phyloP scores from a whole-genome alignment of 2,797 vertebrate species.

The Brachyrhaphis roseni region DNA sequence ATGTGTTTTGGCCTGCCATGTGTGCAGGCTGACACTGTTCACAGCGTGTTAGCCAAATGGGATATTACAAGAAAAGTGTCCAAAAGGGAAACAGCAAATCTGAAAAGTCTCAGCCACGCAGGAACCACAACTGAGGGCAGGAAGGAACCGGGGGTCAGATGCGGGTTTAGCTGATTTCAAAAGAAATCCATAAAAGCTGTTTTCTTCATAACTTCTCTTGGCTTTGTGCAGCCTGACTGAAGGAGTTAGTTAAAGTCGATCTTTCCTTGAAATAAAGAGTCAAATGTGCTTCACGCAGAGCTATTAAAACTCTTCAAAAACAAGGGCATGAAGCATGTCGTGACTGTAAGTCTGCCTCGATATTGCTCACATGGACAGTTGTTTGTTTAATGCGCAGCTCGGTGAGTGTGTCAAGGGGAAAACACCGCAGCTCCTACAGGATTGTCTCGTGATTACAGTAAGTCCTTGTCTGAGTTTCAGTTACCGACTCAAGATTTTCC shows the following conservation, averaged over 20 bases:
- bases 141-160: constrained; percentile 52
- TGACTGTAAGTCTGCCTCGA: constrained; percentile 8
- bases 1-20: constrained; percentile 34
- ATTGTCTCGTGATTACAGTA: constrained; percentile 57
- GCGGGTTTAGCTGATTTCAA: constrained; percentile 58
- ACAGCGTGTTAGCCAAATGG: constrained; percentile 34
- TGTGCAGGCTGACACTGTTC: constrained; percentile 39
- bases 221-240: constrained; percentile 32
- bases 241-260: constrained; percentile 59
- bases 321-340: constrained; percentile 14
- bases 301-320: constrained; percentile 11
- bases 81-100: constrained; percentile 40
- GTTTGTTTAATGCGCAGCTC: constrained; percentile 45
- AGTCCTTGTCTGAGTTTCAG: constrained; percentile 51
- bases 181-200: constrained; percentile 45
- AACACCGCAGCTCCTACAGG: constrained; percentile 28
- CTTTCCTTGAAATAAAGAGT: constrained; percentile 38
- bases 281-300: neutral
- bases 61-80: constrained; percentile 47
- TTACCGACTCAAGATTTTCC: constrained; percentile 56
- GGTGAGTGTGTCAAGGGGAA: constrained; percentile 31
- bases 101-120: constrained; percentile 46
- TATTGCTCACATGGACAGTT: constrained; percentile 24
- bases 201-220: constrained; percentile 50
- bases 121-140: constrained; percentile 56